These are phyloP conservation scores for Melanostigma gelatinosum DNA, from an alignment of 2,113 vertebrate species.

Conservation along the genomic window DNA sequence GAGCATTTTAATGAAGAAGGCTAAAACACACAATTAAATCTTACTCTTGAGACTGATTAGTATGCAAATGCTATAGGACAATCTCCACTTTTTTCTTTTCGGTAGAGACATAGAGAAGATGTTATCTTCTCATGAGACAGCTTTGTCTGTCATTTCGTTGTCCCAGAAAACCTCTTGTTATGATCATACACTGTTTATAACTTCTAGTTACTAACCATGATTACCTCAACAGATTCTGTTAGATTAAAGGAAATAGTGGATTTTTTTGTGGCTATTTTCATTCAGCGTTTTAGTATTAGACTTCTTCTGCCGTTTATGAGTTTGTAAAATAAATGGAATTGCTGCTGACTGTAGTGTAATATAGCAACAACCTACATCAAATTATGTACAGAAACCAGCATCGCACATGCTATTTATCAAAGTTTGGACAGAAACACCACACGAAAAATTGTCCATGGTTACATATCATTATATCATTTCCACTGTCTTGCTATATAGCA, in stretches of 20 bases:
- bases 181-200: background rate
- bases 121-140: background rate
- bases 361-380: background rate
- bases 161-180: constrained; percentile 3
- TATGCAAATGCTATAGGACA: constrained; percentile 5
- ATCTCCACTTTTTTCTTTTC: background rate
- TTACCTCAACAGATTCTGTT: background rate
- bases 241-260: background rate
- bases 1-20: constrained; percentile 6
- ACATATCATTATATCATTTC: background rate
- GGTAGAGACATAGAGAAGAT: background rate
- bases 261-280: background rate
- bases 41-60: constrained; percentile 14
- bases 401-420: background rate
- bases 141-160: background rate
- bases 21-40: constrained; percentile 12
- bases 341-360: background rate
- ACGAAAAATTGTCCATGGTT: background rate
- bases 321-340: background rate
- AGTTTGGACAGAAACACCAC: background rate
- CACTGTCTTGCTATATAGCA: background rate
- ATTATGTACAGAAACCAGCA: background rate
- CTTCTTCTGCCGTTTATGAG: background rate
- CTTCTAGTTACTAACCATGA: background rate
- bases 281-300: background rate